These are phyloP conservation scores for Saguinus midas DNA, from an alignment of 2,113 vertebrate species.

Conservation along the genomic window DNA sequence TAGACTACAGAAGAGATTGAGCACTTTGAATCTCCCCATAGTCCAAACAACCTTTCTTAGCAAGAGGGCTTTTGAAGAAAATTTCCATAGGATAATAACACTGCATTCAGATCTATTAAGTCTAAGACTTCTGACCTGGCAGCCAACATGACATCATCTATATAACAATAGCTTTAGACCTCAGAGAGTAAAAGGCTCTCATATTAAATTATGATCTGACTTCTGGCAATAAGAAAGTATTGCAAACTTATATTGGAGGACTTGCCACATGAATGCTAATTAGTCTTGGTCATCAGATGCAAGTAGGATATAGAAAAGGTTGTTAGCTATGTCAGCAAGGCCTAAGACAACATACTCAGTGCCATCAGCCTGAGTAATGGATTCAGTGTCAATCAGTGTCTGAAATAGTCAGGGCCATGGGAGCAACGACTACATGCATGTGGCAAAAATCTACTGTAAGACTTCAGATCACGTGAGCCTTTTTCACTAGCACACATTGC, in stretches of 20 bases:
- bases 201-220: not conserved
- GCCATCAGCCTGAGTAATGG: not conserved
- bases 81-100: not conserved
- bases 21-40: not conserved
- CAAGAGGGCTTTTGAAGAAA: not conserved
- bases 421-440: fast-evolving
- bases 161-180: not conserved
- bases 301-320: not conserved
- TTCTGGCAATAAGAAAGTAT: not conserved
- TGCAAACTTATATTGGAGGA: not conserved
- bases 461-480: not conserved
- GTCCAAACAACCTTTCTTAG: not conserved
- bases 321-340: not conserved
- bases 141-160: not conserved
- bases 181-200: not conserved
- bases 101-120: not conserved
- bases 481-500: not conserved
- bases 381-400: not conserved
- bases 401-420: not conserved
- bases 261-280: not conserved
- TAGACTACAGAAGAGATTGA: not conserved
- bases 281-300: not conserved
- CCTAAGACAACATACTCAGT: not conserved
- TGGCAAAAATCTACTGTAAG: not conserved
- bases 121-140: not conserved